Evolutionary conservation across 2,888 invertebrate genomes (phyloP).

Genomic region (Nemotelus nigrinus): DNA sequence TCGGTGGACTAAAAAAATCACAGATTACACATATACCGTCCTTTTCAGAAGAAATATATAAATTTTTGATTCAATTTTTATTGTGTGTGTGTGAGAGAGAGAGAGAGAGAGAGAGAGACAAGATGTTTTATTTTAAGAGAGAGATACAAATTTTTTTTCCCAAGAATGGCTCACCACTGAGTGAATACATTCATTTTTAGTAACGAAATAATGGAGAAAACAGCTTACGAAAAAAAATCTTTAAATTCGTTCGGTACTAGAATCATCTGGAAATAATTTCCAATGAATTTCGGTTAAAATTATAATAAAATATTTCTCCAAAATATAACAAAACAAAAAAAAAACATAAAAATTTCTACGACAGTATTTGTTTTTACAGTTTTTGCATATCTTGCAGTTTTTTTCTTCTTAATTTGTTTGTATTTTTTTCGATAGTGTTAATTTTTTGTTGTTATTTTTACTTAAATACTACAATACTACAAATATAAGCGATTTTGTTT

Average conservation of each 20-base stretch:
- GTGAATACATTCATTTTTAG: too few species aligned
- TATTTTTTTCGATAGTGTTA: neutral
- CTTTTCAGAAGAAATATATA: neutral
- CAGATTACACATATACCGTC: slow-evolving; percentile 49
- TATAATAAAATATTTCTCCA: neutral
- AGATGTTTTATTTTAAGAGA: too few species aligned
- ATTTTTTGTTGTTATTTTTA: neutral
- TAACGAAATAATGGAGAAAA: too few species aligned
- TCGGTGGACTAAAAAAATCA: slow-evolving; percentile 51
- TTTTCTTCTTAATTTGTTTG: neutral
- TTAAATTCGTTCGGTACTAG: too few species aligned
- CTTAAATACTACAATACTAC: slow-evolving; percentile 7
- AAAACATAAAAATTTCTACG: slow-evolving; percentile 8
- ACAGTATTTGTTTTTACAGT: slow-evolving; percentile 27
- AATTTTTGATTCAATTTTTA: slow-evolving; percentile 21
- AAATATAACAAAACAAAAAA: neutral
- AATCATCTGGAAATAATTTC: too few species aligned
- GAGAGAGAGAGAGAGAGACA: too few species aligned
- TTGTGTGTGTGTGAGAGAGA: too few species aligned
- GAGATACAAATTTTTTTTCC: too few species aligned
- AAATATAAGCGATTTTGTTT: slow-evolving; percentile 23
- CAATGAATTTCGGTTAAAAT: neutral
- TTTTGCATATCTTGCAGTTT: slow-evolving; percentile 1
- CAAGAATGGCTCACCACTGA: too few species aligned
- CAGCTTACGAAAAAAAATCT: too few species aligned